Evolutionary conservation across 1,140 invertebrate genomes (phyloP), one percentile per base, ranked within the genome.

Genomic region (Chrysoperla carnea): DNA sequence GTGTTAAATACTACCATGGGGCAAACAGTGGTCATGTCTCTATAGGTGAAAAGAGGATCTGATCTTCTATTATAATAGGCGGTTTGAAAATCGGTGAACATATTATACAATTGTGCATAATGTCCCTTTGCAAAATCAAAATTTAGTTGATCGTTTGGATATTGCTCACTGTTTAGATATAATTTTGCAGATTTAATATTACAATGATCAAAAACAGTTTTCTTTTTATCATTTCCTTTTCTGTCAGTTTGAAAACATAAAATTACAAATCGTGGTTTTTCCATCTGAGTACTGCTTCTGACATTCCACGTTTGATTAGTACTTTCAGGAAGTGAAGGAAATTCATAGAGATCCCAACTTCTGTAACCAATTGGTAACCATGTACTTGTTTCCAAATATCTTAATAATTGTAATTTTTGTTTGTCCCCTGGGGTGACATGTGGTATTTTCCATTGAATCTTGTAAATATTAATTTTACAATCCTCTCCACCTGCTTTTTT

Each of bases 301-400:
- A 54, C 46, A 4, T 47, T 43, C 54, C 54, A 56, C 6, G 46
- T 17, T 39, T 48, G 44, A 14, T 46, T 46, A 7, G 43, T 42
- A 4, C 48, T 46, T n/a, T 35, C 13, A 12, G 52, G 51, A 6
- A 60, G 37, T 7, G 42, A 8, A 31, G 52, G 52, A 52, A 54
- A 55, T 33, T 55, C 49, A 41, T 55, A 52, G 8, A 56, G 37
- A 42, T 59, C 51, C 56, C 57, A 59, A 0, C 45, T 37, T 33
- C 53, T 49, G 39, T 54, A 58, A 39, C 52, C 46, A 1, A 59
- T 50, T 8, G 36, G 8, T 28, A 53, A 43, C 1, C 43, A 13
- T 44, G 29, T 13, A 40, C 49, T 47, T 40, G 42, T 49, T 35
- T 45, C 43, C 12, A 44, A 42, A 23, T 45, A 41, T 43, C 44